These are phyloP conservation scores for Grus americana DNA, from an alignment of 2,113 vertebrate genomes.

Conservation along the genomic window DNA sequence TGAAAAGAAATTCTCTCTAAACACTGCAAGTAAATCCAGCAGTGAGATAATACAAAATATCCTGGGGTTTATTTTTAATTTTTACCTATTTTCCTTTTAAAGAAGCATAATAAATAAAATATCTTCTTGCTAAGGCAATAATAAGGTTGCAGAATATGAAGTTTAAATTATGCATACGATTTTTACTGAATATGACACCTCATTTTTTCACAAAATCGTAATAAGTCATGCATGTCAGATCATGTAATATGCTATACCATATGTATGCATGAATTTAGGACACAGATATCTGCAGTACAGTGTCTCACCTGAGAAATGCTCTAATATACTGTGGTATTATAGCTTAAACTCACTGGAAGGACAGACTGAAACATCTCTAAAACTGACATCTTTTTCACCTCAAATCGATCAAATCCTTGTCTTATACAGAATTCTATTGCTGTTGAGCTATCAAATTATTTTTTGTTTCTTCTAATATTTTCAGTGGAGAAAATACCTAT, in stretches of 20 bases:
- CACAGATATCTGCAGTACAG: background rate
- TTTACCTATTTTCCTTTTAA: background rate
- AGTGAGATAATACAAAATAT: background rate
- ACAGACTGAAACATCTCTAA: background rate
- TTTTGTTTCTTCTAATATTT: background rate
- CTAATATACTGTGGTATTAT: background rate
- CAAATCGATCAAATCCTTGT: background rate
- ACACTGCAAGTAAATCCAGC: background rate
- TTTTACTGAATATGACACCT: background rate
- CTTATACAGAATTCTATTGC: background rate
- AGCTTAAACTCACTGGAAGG: background rate
- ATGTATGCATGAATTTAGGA: background rate
- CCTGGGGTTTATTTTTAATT: background rate
- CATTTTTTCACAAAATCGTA: background rate
- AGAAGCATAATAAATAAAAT: background rate
- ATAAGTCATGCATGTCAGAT: background rate
- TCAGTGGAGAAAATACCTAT: background rate
- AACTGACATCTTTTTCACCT: background rate
- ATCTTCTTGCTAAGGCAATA: background rate
- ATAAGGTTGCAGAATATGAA: background rate
- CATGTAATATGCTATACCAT: background rate
- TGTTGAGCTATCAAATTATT: background rate
- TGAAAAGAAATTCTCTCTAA: background rate
- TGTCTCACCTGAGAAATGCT: background rate
- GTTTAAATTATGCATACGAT: background rate